phyloP scores from a whole-genome alignment of 2,888 invertebrate species.

The Volucella inflata region DNA sequence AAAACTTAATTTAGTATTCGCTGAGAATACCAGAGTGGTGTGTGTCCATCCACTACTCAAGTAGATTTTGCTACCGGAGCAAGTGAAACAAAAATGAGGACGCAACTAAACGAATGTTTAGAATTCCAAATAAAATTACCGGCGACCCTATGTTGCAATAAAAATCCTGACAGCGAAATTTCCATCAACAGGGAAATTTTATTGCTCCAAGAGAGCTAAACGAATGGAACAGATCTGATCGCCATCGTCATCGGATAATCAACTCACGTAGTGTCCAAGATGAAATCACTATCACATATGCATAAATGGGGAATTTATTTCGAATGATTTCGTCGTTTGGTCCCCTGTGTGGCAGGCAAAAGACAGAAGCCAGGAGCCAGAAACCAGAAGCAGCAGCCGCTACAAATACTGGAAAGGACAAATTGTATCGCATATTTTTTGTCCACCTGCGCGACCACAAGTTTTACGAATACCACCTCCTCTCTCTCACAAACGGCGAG shows the following conservation, averaged over 20 bases:
- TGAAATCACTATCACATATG: slow-evolving; percentile 82
- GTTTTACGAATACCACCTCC: neutral
- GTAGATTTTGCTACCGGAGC: neutral
- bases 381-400: too few relatives aligned
- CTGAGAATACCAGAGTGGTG: slow-evolving; percentile 48
- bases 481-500: neutral
- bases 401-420: slow-evolving; percentile 51
- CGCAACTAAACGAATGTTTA: slow-evolving; percentile 73
- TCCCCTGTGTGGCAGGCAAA: too few relatives aligned
- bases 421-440: slow-evolving; percentile 69
- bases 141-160: slow-evolving; percentile 50
- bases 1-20: slow-evolving; percentile 69
- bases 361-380: too few relatives aligned
- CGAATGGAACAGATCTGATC: slow-evolving; percentile 11
- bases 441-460: slow-evolving; percentile 67
- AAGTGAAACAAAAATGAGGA: slow-evolving; percentile 1
- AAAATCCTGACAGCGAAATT: slow-evolving; percentile 73
- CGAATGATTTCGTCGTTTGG: slow-evolving; percentile 65
- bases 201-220: slow-evolving; percentile 13
- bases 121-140: slow-evolving; percentile 73
- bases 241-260: slow-evolving; percentile 69
- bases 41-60: neutral
- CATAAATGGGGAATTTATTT: slow-evolving; percentile 81
- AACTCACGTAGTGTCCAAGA: slow-evolving; percentile 79
- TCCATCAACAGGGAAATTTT: slow-evolving; percentile 74